Evolutionary conservation across 2,888 invertebrate species (phyloP), one percentile per base, ranked within the genome.

Genomic region (Dryomyza anilis): DNA sequence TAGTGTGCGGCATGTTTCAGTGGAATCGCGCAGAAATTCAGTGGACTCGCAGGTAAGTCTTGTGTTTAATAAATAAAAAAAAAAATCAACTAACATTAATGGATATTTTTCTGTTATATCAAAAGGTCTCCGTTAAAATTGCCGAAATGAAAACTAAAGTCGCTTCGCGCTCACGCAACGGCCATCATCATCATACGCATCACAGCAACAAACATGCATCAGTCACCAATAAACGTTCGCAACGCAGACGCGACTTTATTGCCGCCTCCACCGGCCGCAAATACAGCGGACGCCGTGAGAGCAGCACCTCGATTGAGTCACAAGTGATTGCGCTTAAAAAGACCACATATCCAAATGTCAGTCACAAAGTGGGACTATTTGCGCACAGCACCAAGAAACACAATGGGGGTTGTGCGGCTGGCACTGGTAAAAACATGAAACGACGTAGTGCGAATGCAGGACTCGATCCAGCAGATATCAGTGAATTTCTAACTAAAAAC

Each of bases 11-110:
- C 91, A 93, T 77, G 91, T 94, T 0, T 94, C 94, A 0, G 91
- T 94, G 1, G 94, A 94, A 79, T 94, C 94, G 0, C 86, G 95
- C 8, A 86, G 95, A 45, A 94, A 94, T 81, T 95, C 95, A 0
- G 88, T 94, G 19, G 95, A 95, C 77, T 95, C 95, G 59, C 94
- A 95, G 76, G 86, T 92, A 55, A 69, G 27, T 27, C 5, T 3
- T 14, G n/a, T 6, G 25, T 2, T 43, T 43, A 16, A 19, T 4
- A 5, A 8, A 16, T 3, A 16, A 43, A 6, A 16, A 43, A 1
- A 43, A 16, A n/a, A 43, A 43, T 43, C 19, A 16, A 5, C 45
- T 39, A 36, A 16, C 7, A 10, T 39, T 7, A 16, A n/a, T n/a
- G n/a, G n/a, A n/a, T n/a, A n/a, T n/a, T n/a, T n/a, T n/a, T n/a